Evolutionary conservation across 2,888 invertebrate genomes (phyloP), one percentile per base, ranked within the genome.

Genomic region (Unio pictorum): DNA sequence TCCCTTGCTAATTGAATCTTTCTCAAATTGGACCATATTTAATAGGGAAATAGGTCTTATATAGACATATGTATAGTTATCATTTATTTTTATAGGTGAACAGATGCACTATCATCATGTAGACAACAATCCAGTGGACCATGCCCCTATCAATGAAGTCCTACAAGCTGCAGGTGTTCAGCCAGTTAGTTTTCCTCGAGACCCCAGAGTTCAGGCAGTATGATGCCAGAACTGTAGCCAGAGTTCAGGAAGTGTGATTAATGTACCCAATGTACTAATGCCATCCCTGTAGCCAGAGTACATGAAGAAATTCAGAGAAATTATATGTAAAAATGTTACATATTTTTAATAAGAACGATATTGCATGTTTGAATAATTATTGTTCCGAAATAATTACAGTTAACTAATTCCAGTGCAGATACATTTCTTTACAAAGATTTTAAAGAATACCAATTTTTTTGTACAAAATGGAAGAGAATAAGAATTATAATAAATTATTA

Each of bases 151-250:
- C 66, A 89, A 88, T 75, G 83, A 85, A 18, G 70, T 88, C 8
- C 79, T 89, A 7, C 66, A 70, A 20, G 63, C 65, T 23, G 87
- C 86, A 20, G 87, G 86, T 4, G 85, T 87, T 15, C 79, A 81
- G 60, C 78, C 72, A 61, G 87, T 88, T 64, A 87, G 85, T 71
- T 88, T 87, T 75, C 84, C 84, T 7, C 86, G 80, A 64, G 88
- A 88, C 74, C 83, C 79, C 20, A 63, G 87, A 20, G 82, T 88
- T 4, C 76, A 75, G 57, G 74, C 80, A 11, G 61, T 86, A 54
- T 86, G 34, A 34, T 34, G 7, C 34, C 34, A 34, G 8, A 34
- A 34, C 34, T 34, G 34, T 34, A 34, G 7, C 79, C 20, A 61
- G 86, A 18, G 82, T 88, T 4, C 76, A 75, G 59, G 74, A 81